Percentiles rank a stretch among this genome's conserved stretches.
Conservation (phyloP, 2,888 invertebrate species). For the Crematogaster levior region DNA sequence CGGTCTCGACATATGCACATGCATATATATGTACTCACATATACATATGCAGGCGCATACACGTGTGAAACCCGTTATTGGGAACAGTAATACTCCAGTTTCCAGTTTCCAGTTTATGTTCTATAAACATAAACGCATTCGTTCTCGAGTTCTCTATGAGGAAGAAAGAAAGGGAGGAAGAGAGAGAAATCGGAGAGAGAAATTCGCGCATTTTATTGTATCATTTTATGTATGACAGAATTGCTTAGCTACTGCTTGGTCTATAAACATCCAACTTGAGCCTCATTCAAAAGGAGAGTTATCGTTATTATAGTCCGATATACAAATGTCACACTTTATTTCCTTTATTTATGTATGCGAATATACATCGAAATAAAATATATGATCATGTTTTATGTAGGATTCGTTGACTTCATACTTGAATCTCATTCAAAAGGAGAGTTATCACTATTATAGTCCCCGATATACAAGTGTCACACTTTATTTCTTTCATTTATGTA, state of each 20-base stretch:
- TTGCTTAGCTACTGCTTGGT: not conserved
- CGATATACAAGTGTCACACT: not conserved
- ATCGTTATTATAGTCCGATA: not conserved
- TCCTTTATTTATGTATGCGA: not conserved
- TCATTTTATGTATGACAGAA: constrained; percentile 19
- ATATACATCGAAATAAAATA: not conserved
- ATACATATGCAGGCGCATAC: not conserved
- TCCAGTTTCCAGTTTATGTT: constrained; percentile 9
- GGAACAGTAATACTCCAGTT: constrained; percentile 27
- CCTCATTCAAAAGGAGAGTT: constrained; percentile 8
- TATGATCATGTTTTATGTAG: not conserved
- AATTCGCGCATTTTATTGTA: not conserved
- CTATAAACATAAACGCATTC: constrained; percentile 9
- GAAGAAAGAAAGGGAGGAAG: not conserved
- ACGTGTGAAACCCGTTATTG: constrained; percentile 24
- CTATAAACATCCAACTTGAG: constrained; percentile 9
- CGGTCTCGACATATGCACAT: constrained; percentile 10
- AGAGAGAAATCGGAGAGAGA: not conserved
- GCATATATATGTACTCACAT: not conserved
- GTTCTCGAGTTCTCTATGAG: constrained; percentile 6
- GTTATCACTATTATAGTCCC: not conserved
- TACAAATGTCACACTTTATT: not conserved
- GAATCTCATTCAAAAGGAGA: constrained; percentile 7
- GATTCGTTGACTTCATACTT: not conserved
- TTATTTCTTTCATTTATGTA: not conserved